Conservation (phyloP, 1,140 invertebrate genomes). For the Drosophila sechellia region DNA sequence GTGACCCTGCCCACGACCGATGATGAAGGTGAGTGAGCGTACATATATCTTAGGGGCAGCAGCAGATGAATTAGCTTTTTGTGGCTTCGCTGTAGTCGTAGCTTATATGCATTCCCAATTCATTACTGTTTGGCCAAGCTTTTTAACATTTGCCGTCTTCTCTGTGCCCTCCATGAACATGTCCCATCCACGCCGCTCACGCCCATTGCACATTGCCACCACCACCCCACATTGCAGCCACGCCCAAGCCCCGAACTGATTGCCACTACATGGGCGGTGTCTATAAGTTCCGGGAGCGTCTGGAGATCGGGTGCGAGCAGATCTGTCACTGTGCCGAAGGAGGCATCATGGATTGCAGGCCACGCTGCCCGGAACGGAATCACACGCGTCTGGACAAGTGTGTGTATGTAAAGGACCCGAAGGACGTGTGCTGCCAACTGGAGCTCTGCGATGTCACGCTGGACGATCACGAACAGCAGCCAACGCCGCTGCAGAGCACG, state of each 20-base stretch:
- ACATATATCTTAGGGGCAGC: conserved; percentile 1
- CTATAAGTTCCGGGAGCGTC: conserved; percentile 89
- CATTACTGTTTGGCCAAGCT: conserved; percentile 26
- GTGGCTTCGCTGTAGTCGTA: conserved; percentile 35
- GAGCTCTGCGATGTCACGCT: conserved; percentile 92
- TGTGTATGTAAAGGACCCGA: conserved; percentile 89
- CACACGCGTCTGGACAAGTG: conserved; percentile 87
- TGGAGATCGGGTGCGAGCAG: conserved; percentile 91
- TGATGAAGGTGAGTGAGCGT: conserved; percentile 57
- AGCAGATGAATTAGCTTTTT: conserved; percentile 11
- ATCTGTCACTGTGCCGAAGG: conserved; percentile 91
- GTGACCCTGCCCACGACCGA: conserved; percentile 15
- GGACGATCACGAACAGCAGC: conserved; percentile 88
- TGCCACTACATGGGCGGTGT: conserved; percentile 92
- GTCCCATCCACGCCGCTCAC: conserved; percentile 43
- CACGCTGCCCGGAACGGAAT: conserved; percentile 77
- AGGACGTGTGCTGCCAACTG: conserved; percentile 93
- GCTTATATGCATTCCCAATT: conserved; percentile 38
- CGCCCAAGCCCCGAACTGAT: conserved; percentile 85
- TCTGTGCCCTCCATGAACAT: conserved; percentile 61
- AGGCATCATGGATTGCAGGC: conserved; percentile 85
- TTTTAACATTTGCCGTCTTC: conserved; percentile 52
- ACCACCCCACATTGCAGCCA: conserved; percentile 34
- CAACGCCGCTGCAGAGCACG: conserved; percentile 44
- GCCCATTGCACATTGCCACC: conserved; percentile 34